Conservation (phyloP, 2,888 invertebrate genomes). For the Amblyjoppa proteus region DNA sequence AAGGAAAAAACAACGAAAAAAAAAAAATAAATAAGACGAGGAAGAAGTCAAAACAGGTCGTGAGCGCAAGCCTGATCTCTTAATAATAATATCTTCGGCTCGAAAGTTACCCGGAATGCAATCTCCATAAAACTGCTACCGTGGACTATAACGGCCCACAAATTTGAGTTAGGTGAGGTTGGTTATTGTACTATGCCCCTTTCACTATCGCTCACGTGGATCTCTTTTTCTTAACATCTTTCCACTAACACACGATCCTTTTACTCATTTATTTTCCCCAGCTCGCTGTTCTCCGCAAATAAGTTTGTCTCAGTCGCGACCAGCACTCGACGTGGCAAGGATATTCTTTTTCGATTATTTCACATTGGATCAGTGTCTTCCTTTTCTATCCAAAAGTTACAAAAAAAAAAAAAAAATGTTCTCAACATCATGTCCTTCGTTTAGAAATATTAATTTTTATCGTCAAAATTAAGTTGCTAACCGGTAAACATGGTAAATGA, state of each 20-base stretch:
- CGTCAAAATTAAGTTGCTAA: too few species aligned
- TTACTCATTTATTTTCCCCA: not conserved
- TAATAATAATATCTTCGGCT: conserved; percentile 78
- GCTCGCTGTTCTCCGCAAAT: conserved; percentile 4
- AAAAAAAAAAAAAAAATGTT: too few species aligned
- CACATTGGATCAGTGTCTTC: too few species aligned
- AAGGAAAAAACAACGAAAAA: conserved; percentile 34
- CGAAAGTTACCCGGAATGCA: conserved; percentile 77
- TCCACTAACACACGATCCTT: conserved; percentile 19
- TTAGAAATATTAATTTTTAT: too few species aligned
- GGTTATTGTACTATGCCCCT: conserved; percentile 6
- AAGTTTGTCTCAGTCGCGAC: not conserved
- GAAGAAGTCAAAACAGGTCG: conserved; percentile 49
- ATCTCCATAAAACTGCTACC: conserved; percentile 83
- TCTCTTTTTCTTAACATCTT: conserved; percentile 7
- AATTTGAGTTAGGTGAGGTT: conserved; percentile 75
- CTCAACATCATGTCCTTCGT: too few species aligned
- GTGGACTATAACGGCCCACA: conserved; percentile 76
- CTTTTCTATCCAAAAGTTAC: too few species aligned
- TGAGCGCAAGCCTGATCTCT: conserved; percentile 75
- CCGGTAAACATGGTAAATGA: too few species aligned
- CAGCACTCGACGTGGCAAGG: not conserved
- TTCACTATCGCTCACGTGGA: conserved; percentile 30
- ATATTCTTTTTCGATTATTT: not conserved
- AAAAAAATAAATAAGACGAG: not conserved